Percentiles rank a stretch among this genome's conserved stretches.
Conservation (phyloP, 2,113 vertebrate species). For the Ophiodon elongatus region DNA sequence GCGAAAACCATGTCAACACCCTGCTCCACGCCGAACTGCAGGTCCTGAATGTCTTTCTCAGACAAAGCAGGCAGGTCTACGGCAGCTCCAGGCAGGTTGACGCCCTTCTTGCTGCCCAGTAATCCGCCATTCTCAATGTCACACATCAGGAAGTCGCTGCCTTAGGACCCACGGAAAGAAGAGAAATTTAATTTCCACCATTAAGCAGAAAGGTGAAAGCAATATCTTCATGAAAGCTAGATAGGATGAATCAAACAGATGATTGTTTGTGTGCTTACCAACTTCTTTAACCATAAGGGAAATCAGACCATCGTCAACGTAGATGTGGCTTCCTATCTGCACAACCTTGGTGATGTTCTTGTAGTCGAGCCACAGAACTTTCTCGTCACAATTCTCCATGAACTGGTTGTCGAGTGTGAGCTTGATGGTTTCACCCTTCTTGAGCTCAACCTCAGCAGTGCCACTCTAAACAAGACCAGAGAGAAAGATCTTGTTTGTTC, state of each 20-base stretch:
- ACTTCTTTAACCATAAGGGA: conserved; percentile 92
- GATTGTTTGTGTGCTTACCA: conserved; percentile 80
- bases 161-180: conserved; percentile 72
- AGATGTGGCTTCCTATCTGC: conserved; percentile 90
- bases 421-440: conserved; percentile 90
- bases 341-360: conserved; percentile 96
- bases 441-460: conserved; percentile 95
- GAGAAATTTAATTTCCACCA: not conserved
- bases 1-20: conserved; percentile 98
- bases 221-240: not conserved
- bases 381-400: conserved; percentile 94
- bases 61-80: conserved; percentile 96
- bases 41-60: conserved; percentile 94
- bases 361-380: conserved; percentile 95
- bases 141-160: conserved; percentile 87
- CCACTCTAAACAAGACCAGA: conserved; percentile 86
- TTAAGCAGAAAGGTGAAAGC: not conserved
- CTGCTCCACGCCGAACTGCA: conserved; percentile 95
- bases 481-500: not conserved
- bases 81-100: conserved; percentile 94
- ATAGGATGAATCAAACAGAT: not conserved
- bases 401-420: conserved; percentile 91
- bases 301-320: conserved; percentile 95
- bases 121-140: conserved; percentile 92
- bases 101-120: conserved; percentile 97